Conservation (phyloP, 2,888 invertebrate species). For the Hipparchia semele region DNA sequence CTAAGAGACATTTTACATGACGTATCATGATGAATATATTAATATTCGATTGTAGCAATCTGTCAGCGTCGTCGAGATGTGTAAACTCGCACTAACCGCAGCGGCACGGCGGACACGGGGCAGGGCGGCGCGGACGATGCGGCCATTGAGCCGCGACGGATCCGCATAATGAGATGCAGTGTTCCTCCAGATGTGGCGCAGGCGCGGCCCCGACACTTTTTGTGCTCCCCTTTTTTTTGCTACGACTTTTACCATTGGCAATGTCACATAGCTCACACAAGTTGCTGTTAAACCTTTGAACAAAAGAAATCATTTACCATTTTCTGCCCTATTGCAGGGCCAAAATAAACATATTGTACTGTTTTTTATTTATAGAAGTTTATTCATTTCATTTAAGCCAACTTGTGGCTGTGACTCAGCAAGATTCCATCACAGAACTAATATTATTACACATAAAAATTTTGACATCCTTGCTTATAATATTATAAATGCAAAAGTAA, state of each 20-base stretch:
- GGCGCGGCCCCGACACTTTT: conserved; percentile 74
- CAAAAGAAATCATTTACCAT: conserved; percentile 31
- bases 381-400: too few relatives aligned
- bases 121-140: conserved; percentile 46
- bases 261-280: conserved; percentile 46
- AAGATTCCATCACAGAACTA: too few relatives aligned
- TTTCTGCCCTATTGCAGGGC: conserved; percentile 12
- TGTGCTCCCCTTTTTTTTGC: conserved; percentile 60
- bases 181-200: conserved; percentile 79
- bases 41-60: too few relatives aligned
- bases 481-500: neutral
- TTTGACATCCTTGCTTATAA: neutral
- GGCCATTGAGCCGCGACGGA: conserved; percentile 71
- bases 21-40: too few relatives aligned
- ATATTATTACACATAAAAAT: too few relatives aligned
- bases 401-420: too few relatives aligned
- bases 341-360: neutral
- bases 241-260: conserved; percentile 48
- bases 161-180: conserved; percentile 77
- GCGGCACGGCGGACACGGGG: conserved; percentile 22
- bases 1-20: too few relatives aligned
- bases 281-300: conserved; percentile 33
- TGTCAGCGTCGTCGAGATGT: too few relatives aligned
- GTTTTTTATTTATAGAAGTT: neutral
- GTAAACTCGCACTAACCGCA: conserved; percentile 14